These are phyloP conservation scores for Heliconius hortense DNA, from an alignment of 2,888 invertebrate genomes.

Conservation along the genomic window DNA sequence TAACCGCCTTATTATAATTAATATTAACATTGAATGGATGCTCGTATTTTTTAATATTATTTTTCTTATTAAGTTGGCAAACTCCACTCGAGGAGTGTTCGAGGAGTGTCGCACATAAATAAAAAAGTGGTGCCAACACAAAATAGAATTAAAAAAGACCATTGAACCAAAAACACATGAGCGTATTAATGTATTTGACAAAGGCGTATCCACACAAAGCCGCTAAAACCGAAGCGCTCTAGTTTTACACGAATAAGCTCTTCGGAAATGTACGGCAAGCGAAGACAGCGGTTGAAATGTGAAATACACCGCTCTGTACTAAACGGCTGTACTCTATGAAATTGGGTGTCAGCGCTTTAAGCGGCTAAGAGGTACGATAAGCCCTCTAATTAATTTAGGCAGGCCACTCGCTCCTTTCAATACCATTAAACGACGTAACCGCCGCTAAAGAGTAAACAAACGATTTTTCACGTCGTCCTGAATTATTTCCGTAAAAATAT, in stretches of 20 bases:
- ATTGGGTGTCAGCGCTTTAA: slow-evolving; percentile 59
- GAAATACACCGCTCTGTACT: slow-evolving; percentile 58
- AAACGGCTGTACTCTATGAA: slow-evolving; percentile 41
- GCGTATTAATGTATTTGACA: slow-evolving; percentile 49
- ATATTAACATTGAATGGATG: slow-evolving; percentile 13
- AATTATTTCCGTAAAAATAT: slow-evolving; percentile 24
- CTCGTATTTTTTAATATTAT: not conserved
- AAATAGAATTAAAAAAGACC: slow-evolving; percentile 4
- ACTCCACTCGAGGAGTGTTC: not conserved
- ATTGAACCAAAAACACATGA: slow-evolving; percentile 27
- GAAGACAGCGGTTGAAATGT: slow-evolving; percentile 58
- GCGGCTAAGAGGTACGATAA: slow-evolving; percentile 60
- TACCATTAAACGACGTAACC: slow-evolving; percentile 54
- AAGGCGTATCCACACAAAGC: slow-evolving; percentile 57
- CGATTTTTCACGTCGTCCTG: slow-evolving; percentile 29
- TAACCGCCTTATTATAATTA: slow-evolving; percentile 10
- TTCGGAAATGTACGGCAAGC: slow-evolving; percentile 68
- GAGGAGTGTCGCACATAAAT: slow-evolving; percentile 4
- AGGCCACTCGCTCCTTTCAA: slow-evolving; percentile 66
- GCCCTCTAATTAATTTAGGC: slow-evolving; percentile 77
- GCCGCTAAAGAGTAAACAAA: slow-evolving; percentile 37
- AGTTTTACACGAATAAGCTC: slow-evolving; percentile 77
- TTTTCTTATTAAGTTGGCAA: not conserved
- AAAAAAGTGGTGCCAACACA: not conserved
- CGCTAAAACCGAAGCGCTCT: slow-evolving; percentile 67